Evolutionary conservation across 2,113 vertebrate genomes (phyloP).

Genomic region (Melozone crissalis): DNA sequence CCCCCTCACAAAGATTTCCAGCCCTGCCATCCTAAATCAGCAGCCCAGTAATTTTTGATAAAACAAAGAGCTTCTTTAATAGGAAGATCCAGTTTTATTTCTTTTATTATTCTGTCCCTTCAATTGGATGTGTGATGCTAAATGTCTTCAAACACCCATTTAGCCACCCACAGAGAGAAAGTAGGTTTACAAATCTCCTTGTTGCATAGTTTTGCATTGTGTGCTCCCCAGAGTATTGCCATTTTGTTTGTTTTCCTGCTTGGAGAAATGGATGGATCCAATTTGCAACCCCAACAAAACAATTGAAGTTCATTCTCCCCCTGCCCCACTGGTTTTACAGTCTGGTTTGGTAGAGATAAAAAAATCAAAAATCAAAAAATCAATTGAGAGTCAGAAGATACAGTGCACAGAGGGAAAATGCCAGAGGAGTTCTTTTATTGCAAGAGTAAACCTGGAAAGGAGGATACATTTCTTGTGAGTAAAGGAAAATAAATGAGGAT

Average conservation of each 20-base stretch:
- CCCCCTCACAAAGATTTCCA: not conserved
- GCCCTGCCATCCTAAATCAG: constrained; percentile 18
- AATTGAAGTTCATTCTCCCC: not conserved
- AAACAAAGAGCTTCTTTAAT: constrained; percentile 7
- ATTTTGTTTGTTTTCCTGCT: constrained; percentile 52
- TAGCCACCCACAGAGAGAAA: constrained; percentile 59
- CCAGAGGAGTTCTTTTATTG: constrained; percentile 15
- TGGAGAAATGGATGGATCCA: constrained; percentile 60
- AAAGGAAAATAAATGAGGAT: constrained; percentile 16
- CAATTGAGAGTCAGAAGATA: not conserved
- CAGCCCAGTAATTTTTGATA: not conserved
- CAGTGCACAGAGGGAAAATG: not conserved
- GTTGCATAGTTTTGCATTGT: not conserved
- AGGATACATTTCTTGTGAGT: not conserved
- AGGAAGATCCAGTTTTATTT: not conserved
- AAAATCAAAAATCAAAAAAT: not conserved
- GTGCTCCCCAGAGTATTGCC: constrained; percentile 25
- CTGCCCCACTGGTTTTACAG: not conserved
- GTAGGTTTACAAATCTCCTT: constrained; percentile 56
- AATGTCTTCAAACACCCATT: constrained; percentile 63
- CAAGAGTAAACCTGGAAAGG: not conserved
- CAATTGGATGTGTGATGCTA: not conserved
- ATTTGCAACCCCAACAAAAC: constrained; percentile 38
- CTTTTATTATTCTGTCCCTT: not conserved
- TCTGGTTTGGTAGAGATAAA: constrained; percentile 29